These are phyloP conservation scores for Pogona vitticeps DNA, from an alignment of 2,113 vertebrate species.

Conservation along the genomic window DNA sequence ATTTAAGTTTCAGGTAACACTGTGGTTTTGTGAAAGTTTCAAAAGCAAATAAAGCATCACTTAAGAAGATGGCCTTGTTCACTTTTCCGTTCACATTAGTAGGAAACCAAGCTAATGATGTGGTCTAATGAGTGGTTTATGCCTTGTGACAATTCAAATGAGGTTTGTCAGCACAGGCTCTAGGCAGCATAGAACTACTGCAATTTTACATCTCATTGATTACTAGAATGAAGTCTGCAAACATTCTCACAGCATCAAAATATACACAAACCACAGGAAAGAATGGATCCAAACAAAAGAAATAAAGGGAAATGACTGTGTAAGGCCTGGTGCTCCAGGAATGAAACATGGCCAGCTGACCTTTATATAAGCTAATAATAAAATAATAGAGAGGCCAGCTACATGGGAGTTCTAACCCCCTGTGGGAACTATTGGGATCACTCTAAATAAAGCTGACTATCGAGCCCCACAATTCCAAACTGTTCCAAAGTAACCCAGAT, in stretches of 20 bases:
- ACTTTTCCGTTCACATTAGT: conserved; percentile 35
- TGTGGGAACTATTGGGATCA: too few species aligned
- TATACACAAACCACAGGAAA: conserved; percentile 38
- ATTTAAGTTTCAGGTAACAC: not conserved
- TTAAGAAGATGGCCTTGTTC: conserved; percentile 59
- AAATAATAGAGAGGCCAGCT: conserved; percentile 40
- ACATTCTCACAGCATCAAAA: conserved; percentile 50
- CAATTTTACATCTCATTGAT: conserved; percentile 77
- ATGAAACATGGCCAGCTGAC: conserved; percentile 46
- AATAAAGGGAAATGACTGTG: conserved; percentile 33
- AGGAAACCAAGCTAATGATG: conserved; percentile 62
- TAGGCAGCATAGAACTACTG: conserved; percentile 65
- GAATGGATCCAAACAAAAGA: conserved; percentile 12
- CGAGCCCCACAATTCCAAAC: too few species aligned
- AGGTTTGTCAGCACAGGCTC: conserved; percentile 65
- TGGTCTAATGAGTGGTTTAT: conserved; percentile 62
- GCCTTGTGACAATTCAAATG: conserved; percentile 69
- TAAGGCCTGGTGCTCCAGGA: conserved; percentile 25
- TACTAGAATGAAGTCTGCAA: conserved; percentile 58
- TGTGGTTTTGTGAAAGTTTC: conserved; percentile 29
- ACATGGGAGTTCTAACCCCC: too few species aligned
- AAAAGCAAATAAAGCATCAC: conserved; percentile 57
- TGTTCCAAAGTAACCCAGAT: too few species aligned
- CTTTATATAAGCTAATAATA: conserved; percentile 58
- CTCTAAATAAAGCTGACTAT: too few species aligned